Percentiles rank a stretch among this genome's conserved stretches.
These are phyloP conservation scores for Xestia ashworthii DNA, from an alignment of 2,888 invertebrate genomes.

Conservation along the genomic window DNA sequence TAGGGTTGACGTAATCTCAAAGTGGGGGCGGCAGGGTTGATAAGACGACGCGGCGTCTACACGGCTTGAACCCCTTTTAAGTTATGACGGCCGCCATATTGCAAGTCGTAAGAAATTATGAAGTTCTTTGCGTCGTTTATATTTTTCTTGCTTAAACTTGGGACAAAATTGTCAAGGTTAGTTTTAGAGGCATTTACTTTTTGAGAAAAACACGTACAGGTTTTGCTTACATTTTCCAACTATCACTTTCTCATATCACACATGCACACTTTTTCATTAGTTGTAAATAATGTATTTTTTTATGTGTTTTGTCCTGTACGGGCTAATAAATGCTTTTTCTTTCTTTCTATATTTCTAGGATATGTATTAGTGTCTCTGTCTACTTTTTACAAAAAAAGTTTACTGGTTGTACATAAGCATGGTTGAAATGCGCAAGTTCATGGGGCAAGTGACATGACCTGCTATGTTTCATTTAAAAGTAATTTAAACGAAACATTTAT, in stretches of 20 bases:
- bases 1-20: constrained; percentile 25
- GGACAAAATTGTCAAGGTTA: background rate
- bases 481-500: too few species aligned
- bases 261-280: too few species aligned
- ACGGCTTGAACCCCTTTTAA: constrained; percentile 46
- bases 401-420: too few species aligned
- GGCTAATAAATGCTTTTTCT: too few species aligned
- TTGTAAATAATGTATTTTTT: too few species aligned
- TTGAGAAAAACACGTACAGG: background rate
- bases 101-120: constrained; percentile 22
- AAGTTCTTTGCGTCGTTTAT: background rate
- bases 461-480: too few species aligned
- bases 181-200: background rate
- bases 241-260: background rate
- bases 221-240: background rate
- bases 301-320: too few species aligned
- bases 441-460: too few species aligned
- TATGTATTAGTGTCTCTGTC: too few species aligned
- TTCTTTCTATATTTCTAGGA: too few species aligned
- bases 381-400: too few species aligned
- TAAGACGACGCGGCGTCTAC: constrained; percentile 20
- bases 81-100: constrained; percentile 35
- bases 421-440: too few species aligned
- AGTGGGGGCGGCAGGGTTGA: constrained; percentile 15
- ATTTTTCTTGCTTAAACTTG: constrained; percentile 12